Percentiles rank a stretch among this genome's conserved stretches.
Conservation (phyloP, 2,113 vertebrate genomes). For the Euleptes europaea region DNA sequence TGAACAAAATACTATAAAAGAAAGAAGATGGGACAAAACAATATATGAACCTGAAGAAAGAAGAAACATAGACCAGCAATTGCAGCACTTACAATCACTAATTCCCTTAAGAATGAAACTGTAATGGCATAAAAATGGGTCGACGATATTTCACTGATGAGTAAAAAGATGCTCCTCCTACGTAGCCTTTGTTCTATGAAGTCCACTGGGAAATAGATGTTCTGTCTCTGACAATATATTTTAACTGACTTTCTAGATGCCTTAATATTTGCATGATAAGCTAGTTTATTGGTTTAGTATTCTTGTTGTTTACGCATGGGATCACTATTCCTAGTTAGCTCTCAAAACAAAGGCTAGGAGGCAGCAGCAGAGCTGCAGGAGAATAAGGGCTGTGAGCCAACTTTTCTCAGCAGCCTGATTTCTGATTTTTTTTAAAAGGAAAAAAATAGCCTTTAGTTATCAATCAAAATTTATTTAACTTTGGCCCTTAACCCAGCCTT, state of each 20-base stretch:
- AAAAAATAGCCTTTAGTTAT: conserved; percentile 79
- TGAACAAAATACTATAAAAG: conserved; percentile 59
- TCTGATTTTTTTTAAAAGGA: conserved; percentile 58
- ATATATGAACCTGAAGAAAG: conserved; percentile 76
- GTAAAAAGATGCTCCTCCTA: conserved; percentile 83
- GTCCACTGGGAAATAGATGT: conserved; percentile 95
- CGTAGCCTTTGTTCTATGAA: conserved; percentile 94
- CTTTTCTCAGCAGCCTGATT: conserved; percentile 77
- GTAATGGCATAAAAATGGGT: conserved; percentile 77
- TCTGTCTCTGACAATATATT: conserved; percentile 91
- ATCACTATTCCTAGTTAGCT: conserved; percentile 91
- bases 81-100: conserved; percentile 86
- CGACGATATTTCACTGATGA: conserved; percentile 85
- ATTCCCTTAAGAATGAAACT: conserved; percentile 78
- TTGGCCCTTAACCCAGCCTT: conserved; percentile 79
- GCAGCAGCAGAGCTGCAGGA: conserved; percentile 73
- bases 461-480: conserved; percentile 80
- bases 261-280: conserved; percentile 99
- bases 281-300: conserved; percentile 91
- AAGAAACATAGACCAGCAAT: conserved; percentile 81
- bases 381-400: conserved; percentile 72
- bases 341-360: conserved; percentile 82
- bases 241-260: conserved; percentile 96
- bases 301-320: conserved; percentile 89
- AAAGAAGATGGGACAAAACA: conserved; percentile 59